Base-by-base conservation (phyloP, 2,113 vertebrate genomes). In the Anguilla rostrata region DNA sequence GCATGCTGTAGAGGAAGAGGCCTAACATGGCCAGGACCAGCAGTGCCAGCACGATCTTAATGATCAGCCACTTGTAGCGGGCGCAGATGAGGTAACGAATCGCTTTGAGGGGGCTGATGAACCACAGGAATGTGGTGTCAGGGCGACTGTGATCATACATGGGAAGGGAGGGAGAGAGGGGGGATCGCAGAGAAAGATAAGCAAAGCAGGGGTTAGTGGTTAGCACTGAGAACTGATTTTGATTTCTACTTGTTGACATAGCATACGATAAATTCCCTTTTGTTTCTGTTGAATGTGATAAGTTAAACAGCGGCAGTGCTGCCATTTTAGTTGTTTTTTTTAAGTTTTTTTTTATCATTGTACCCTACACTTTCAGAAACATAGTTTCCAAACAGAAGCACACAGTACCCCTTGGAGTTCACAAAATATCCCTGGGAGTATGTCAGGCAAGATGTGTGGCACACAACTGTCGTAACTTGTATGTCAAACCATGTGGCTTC, bases 11-110 rank as follows among this genome's bases (percentile, higher is more conserved):
- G 66, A 99, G 93, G 94, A 99, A 99, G 80, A 99, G 96, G 26
- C 88, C 98, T 2, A 98, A 78, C 95, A 99, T 97, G 88, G 96
- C 93, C 89, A 98, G 90, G 4, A 96, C 91, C 88, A 99, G 89
- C 49, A 99, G 92, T 1, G 94, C 97, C 90, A 97, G 90, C 88
- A 98, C 92, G 0, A 98, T 96, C 94, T 99, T 98, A 94, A 99
- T 96, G 94, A 98, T 97, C 78, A 99, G 96, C 98, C 98, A 99
- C 94, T 98, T 97, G 96, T 99, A 99, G 87, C 97, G 95, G 4
- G 96, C 96, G 91, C 98, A 99, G 90, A 99, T 93, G 92, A 99
- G 97, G 95, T 99, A 96, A 91, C 96, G 97, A 82, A 97, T 97
- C 88, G 98, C 98, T 92, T 98, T 98, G 89, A 99, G 95, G 0